Conservation (phyloP, 2,888 invertebrate species). For the Luperina nickerlii region DNA sequence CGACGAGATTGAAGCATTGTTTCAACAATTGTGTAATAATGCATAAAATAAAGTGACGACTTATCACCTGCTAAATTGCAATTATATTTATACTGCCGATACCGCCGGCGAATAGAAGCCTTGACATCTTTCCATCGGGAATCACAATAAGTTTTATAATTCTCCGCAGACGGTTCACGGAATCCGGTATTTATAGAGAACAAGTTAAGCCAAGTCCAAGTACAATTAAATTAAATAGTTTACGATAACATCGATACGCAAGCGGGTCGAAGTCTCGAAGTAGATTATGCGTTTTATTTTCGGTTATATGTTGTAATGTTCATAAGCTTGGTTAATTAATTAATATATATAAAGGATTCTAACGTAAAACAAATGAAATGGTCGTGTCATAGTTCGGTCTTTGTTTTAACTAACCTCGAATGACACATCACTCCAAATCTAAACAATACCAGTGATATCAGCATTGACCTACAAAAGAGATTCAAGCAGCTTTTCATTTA, state of each 20-base stretch:
- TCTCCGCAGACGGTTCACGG: conserved; percentile 56
- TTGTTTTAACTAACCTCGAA: conserved; percentile 63
- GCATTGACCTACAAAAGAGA: conserved; percentile 75
- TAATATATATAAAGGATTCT: conserved; percentile 12
- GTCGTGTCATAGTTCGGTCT: conserved; percentile 28
- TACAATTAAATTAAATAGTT: conserved; percentile 38
- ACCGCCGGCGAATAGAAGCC: conserved; percentile 65
- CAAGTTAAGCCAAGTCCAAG: conserved; percentile 49
- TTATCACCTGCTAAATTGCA: conserved; percentile 70
- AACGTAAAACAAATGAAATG: conserved; percentile 10
- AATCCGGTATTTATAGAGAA: conserved; percentile 46
- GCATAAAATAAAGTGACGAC: conserved; percentile 68
- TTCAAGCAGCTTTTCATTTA: conserved; percentile 51
- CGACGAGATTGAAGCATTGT: conserved; percentile 45
- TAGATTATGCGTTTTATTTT: conserved; percentile 17
- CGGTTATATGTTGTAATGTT: conserved; percentile 14
- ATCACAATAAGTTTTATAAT: conserved; percentile 61
- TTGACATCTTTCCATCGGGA: conserved; percentile 74
- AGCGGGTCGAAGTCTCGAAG: neutral
- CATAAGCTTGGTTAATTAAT: conserved; percentile 19
- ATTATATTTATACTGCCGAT: conserved; percentile 64
- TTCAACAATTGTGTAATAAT: conserved; percentile 64
- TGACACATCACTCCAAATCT: conserved; percentile 63
- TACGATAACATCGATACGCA: conserved; percentile 32
- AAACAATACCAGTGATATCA: conserved; percentile 69